A percentile compares a stretch with the other conserved stretches of the same genome.
Conservation (phyloP, 2,113 vertebrate genomes). For the Eubucco bourcierii region DNA sequence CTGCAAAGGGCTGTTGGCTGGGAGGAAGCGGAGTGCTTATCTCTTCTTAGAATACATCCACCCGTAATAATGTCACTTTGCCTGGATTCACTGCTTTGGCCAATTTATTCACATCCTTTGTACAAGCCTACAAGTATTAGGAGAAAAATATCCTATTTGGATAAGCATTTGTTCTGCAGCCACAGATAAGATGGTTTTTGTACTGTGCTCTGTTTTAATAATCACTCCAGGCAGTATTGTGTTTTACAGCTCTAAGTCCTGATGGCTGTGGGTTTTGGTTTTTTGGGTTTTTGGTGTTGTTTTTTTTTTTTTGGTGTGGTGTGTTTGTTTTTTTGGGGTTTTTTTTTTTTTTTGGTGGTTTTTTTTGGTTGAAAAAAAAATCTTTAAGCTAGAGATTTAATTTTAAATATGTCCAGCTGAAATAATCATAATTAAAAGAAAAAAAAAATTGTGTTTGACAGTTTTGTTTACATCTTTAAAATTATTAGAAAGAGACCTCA, state of each 20-base stretch:
- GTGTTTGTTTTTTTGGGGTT: too few species aligned
- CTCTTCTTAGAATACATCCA: not conserved
- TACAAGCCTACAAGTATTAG: not conserved
- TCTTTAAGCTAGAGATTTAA: not conserved
- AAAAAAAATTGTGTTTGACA: not conserved
- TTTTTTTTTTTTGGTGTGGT: not conserved
- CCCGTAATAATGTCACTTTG: not conserved
- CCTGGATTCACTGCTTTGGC: not conserved
- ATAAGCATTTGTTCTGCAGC: not conserved
- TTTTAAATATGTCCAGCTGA: not conserved
- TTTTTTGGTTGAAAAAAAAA: not conserved
- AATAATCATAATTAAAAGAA: not conserved
- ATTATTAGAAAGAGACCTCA: not conserved
- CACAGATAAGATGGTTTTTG: not conserved
- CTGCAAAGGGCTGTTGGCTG: fast-evolving
- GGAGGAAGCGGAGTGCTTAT: fast-evolving
- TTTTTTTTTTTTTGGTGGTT: not conserved
- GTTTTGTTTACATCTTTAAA: not conserved
- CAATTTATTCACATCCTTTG: not conserved
- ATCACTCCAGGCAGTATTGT: not conserved
- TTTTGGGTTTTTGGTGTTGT: too few species aligned
- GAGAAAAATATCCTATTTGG: not conserved
- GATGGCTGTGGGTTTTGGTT: not conserved
- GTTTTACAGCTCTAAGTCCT: not conserved
- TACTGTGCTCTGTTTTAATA: not conserved